Percentiles rank a stretch among this genome's conserved stretches.
These are phyloP conservation scores for Andrena praecox DNA, from an alignment of 2,888 invertebrate species.

Conservation along the genomic window DNA sequence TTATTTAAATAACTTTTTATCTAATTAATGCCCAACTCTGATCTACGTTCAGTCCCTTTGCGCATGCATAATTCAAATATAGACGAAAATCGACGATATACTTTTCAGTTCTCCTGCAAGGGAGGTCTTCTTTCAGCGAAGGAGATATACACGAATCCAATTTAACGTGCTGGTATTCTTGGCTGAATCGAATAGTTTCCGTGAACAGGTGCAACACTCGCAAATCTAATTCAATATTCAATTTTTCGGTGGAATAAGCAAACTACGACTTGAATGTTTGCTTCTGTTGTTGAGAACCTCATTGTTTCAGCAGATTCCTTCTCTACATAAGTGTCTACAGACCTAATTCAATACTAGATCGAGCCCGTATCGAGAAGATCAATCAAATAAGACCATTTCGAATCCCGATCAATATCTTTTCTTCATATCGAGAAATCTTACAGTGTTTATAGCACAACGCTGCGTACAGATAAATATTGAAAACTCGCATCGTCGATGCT, in stretches of 20 bases:
- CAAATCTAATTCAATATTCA: conserved; percentile 13
- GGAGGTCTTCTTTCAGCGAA: not conserved
- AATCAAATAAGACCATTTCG: no score
- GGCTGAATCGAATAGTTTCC: conserved; percentile 29
- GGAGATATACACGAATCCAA: not conserved
- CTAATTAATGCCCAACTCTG: no score
- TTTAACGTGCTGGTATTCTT: conserved; percentile 7
- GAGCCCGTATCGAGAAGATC: no score
- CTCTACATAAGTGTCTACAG: not conserved
- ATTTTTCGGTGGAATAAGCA: not conserved
- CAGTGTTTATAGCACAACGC: no score
- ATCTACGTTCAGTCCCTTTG: no score
- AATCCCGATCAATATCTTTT: no score
- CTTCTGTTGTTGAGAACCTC: not conserved
- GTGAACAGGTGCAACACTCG: not conserved
- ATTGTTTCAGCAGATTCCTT: not conserved
- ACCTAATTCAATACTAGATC: not conserved
- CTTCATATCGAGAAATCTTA: no score
- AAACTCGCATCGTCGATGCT: not conserved
- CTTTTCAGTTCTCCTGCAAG: not conserved
- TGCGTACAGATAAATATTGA: not conserved
- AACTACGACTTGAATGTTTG: not conserved
- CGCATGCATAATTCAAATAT: no score
- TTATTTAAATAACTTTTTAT: no score
- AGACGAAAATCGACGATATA: not conserved